Percentiles rank a stretch among this genome's conserved stretches.
Conservation (phyloP, 2,113 vertebrate genomes). For the Sylvia atricapilla region DNA sequence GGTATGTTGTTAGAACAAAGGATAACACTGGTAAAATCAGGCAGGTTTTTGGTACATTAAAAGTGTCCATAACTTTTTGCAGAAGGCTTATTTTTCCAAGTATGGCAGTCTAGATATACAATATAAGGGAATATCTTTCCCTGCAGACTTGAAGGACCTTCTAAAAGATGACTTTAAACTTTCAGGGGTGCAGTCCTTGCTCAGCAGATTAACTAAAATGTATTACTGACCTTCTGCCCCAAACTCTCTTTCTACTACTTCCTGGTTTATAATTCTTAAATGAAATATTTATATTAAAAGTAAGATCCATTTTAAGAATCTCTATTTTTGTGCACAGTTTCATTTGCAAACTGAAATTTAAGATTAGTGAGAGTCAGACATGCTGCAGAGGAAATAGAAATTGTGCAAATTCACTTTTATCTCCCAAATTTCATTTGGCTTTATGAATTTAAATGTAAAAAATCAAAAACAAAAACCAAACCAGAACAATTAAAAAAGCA, state of each 20-base stretch:
- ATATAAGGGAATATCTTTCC: background rate
- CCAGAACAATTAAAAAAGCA: background rate
- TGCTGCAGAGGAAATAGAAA: background rate
- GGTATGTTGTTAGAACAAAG: background rate
- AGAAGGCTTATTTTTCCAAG: background rate
- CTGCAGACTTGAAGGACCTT: background rate
- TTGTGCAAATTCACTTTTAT: background rate
- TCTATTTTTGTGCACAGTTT: background rate
- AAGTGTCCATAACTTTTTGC: background rate
- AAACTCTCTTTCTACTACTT: background rate
- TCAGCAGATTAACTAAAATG: background rate
- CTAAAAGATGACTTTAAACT: background rate
- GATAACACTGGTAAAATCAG: background rate
- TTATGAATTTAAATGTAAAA: background rate
- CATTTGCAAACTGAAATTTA: background rate
- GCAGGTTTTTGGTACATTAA: background rate
- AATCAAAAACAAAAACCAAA: background rate
- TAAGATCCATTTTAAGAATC: background rate
- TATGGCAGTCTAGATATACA: background rate
- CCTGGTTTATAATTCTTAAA: background rate
- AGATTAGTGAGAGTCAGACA: background rate
- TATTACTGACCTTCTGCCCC: background rate
- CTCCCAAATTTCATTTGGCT: background rate
- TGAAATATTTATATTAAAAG: background rate
- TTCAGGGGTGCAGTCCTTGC: background rate